phyloP scores from a whole-genome alignment of 1,140 invertebrate species.

The Stegodyphus mimosarum region DNA sequence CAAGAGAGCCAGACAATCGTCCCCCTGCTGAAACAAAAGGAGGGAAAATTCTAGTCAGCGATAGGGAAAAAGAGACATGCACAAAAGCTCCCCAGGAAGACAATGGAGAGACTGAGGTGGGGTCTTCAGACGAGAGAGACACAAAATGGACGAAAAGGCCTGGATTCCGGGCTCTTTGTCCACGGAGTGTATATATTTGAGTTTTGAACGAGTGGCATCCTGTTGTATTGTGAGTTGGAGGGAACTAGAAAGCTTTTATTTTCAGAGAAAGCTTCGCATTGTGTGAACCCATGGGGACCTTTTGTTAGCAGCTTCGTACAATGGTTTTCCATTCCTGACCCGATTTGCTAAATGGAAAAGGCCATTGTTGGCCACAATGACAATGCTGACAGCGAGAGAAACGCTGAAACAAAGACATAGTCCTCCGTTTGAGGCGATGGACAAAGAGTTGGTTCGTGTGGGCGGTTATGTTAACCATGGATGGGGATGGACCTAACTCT shows the following conservation, averaged over 20 bases:
- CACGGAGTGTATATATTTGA: slow-evolving; percentile 31
- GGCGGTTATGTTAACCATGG: slow-evolving; percentile 18
- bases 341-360: slow-evolving; percentile 44
- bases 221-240: slow-evolving; percentile 38
- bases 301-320: slow-evolving; percentile 18
- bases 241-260: slow-evolving; percentile 29
- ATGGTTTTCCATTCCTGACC: slow-evolving; percentile 35
- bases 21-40: background rate
- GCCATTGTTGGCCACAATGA: slow-evolving; percentile 50
- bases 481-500: background rate
- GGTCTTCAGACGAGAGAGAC: slow-evolving; percentile 24
- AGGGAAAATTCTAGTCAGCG: slow-evolving; percentile 5
- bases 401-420: slow-evolving; percentile 35
- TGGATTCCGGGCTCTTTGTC: slow-evolving; percentile 29
- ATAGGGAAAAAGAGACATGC: slow-evolving; percentile 5
- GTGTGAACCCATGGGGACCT: slow-evolving; percentile 16
- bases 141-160: slow-evolving; percentile 24
- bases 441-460: background rate
- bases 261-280: background rate
- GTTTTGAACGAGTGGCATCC: slow-evolving; percentile 55
- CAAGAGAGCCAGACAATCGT: background rate
- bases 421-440: background rate
- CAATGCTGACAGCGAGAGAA: slow-evolving; percentile 35
- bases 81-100: slow-evolving; percentile 25
- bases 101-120: slow-evolving; percentile 11